Evolutionary conservation across 2,888 invertebrate species (phyloP), one percentile per base, ranked within the genome.

Genomic region (Esperia sulphurella): DNA sequence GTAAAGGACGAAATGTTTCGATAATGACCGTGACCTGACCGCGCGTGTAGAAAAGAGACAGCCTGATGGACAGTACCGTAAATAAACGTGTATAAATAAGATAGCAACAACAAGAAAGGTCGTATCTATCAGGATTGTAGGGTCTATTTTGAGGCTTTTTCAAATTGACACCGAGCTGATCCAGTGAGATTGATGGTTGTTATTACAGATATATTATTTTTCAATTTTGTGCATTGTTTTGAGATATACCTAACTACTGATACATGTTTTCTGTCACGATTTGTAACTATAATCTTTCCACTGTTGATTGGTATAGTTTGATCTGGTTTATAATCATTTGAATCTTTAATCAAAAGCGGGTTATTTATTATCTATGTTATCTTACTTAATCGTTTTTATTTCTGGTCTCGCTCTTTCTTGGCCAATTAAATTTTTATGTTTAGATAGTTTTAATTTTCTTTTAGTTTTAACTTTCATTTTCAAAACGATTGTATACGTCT

Each of bases 51-150:
- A 31, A 46, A 29, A 12, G 46, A 35, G 46, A 41, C 12, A 40
- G 41, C 8, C 13, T 14, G 28, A 28, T 35, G 43, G 35, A 7
- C 30, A 40, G 29, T 42, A 6, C 14, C 14, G 39, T 13, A 41
- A 41, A 47, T 31, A 33, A 50, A 44, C 40, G 50, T 30, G 47
- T 21, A 38, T 47, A 47, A 47, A 42, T 38, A 47, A 47, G 47
- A 47, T n/a, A 47, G 47, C 14, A 33, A 14, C 10, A 33, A n/a
- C 44, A 8, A 12, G 3, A 12, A 35, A 46, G 41, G 35, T 35
- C n/a, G 38, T 38, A 14, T 43, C 10, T 41, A 38, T 29, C 30
- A 47, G 38, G 37, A 43, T 31, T 13, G 12, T 12, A 12, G 28
- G 21, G 40, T 28, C 46, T 46, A 43, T 43, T 38, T 51, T 44